A percentile compares a stretch with the other conserved stretches of the same genome.
These are phyloP conservation scores for Tetramorium simillimum DNA, from an alignment of 1,140 invertebrate genomes.

Conservation along the genomic window DNA sequence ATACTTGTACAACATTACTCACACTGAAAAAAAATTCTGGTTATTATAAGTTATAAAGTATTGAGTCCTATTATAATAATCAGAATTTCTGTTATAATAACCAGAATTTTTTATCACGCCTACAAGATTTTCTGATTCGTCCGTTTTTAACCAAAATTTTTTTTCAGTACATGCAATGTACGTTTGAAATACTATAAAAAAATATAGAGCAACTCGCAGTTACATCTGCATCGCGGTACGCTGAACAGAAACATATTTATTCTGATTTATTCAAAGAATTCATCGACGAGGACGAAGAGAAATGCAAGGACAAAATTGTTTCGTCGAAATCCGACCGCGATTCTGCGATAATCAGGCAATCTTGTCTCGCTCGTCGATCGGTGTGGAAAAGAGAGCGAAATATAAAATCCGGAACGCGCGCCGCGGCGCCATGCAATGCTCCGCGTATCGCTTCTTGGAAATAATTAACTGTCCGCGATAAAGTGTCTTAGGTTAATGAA, in stretches of 20 bases:
- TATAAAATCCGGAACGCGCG: conserved; percentile 34
- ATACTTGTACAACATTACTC: background rate
- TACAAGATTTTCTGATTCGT: too few species aligned
- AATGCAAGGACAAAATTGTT: background rate
- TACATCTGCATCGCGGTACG: background rate
- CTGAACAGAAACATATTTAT: background rate
- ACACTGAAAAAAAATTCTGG: too few species aligned
- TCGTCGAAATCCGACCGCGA: background rate
- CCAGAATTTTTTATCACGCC: too few species aligned
- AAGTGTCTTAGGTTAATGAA: conserved; percentile 71
- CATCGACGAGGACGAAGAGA: background rate
- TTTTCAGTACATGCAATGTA: too few species aligned
- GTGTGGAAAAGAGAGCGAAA: background rate
- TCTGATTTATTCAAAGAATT: background rate
- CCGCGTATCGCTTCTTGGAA: conserved; percentile 61
- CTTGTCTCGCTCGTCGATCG: background rate
- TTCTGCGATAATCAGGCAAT: background rate
- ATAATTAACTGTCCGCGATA: conserved; percentile 70
- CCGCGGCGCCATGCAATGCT: conserved; percentile 31
- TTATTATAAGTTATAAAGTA: too few species aligned
- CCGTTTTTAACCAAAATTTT: too few species aligned
- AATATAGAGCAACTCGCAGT: background rate
- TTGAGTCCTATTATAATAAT: too few species aligned
- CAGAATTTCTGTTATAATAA: too few species aligned
- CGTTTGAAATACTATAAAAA: background rate